Evolutionary conservation across 2,113 vertebrate genomes (phyloP).

Genomic region (Melozone crissalis): DNA sequence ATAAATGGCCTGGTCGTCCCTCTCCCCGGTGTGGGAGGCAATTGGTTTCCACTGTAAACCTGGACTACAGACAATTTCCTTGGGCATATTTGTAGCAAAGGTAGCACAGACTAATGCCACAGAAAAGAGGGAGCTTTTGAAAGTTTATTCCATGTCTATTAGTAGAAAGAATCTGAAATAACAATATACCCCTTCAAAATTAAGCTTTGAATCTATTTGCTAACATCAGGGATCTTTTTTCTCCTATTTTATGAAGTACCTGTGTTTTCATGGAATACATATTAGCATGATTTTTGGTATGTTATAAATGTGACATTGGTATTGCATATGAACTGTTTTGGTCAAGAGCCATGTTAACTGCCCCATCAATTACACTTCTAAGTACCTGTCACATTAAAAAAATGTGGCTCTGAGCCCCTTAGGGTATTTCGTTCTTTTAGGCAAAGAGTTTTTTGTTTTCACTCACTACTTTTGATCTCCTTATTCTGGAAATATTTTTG

Average conservation of each 20-base stretch:
- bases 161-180: background rate
- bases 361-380: constrained; percentile 65
- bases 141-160: background rate
- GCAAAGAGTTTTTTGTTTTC: constrained; percentile 36
- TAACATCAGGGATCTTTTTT: background rate
- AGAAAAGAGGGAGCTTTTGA: background rate
- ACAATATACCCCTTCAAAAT: background rate
- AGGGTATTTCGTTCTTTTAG: constrained; percentile 34
- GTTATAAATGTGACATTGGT: constrained; percentile 21
- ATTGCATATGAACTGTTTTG: constrained; percentile 45
- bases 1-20: constrained; percentile 21
- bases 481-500: constrained; percentile 25
- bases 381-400: constrained; percentile 62
- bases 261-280: background rate
- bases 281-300: constrained; percentile 12
- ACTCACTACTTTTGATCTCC: constrained; percentile 28
- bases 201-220: background rate
- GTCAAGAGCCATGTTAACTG: constrained; percentile 55
- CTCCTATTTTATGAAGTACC: background rate
- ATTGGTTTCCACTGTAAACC: constrained; percentile 38
- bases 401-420: constrained; percentile 23
- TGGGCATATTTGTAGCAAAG: background rate
- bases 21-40: background rate
- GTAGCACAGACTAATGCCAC: background rate
- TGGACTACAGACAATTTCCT: background rate